Percentiles rank a stretch among this genome's conserved stretches.
phyloP scores from a whole-genome alignment of 2,113 vertebrate species.

The Saimiri boliviensis region DNA sequence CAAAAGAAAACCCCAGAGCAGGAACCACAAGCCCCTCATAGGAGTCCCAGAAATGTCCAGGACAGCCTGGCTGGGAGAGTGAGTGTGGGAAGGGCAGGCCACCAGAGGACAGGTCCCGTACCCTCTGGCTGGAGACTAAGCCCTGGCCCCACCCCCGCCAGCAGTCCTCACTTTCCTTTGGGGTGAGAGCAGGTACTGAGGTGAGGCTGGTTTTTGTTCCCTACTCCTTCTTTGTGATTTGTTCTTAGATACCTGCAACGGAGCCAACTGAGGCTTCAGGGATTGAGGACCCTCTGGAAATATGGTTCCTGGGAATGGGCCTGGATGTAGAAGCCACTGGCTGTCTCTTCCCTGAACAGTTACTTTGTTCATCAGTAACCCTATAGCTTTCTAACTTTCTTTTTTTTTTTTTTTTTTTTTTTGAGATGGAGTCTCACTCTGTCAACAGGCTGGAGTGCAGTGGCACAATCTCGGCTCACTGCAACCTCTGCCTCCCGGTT shows the following conservation, averaged over 20 bases:
- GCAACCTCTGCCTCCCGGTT: no score
- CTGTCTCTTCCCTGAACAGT: neutral
- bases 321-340: conserved; percentile 30
- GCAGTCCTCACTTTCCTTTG: neutral
- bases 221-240: neutral
- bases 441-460: no score
- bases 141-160: neutral
- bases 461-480: no score
- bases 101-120: neutral
- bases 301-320: neutral
- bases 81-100: neutral
- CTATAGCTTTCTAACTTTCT: conserved; percentile 4
- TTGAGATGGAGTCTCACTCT: no score
- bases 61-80: neutral
- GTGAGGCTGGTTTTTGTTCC: neutral
- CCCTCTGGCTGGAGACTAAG: neutral
- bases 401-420: no score
- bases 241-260: neutral
- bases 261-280: neutral
- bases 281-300: neutral
- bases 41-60: neutral
- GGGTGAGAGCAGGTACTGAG: neutral
- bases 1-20: neutral
- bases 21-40: neutral
- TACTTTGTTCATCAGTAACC: conserved; percentile 59